Evolutionary conservation across 2,888 invertebrate genomes (phyloP).

Genomic region (Biston betularia): DNA sequence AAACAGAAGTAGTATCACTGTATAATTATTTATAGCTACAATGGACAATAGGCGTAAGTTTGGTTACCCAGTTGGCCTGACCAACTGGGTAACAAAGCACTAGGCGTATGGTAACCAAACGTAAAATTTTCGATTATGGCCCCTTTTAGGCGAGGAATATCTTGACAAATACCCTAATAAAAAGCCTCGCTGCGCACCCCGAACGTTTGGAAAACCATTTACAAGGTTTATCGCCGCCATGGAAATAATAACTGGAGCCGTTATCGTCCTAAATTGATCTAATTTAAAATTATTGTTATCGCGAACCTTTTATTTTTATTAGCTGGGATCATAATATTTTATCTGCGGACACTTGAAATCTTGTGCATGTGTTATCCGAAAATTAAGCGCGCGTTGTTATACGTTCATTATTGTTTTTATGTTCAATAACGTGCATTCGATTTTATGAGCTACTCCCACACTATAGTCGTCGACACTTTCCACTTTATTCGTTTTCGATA

Average conservation of each 20-base stretch:
- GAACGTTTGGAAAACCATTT: slow-evolving; percentile 84
- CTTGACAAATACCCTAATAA: slow-evolving; percentile 85
- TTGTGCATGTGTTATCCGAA: slow-evolving; percentile 54
- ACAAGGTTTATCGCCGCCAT: slow-evolving; percentile 84
- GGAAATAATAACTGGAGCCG: slow-evolving; percentile 84
- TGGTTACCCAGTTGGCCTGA: slow-evolving; percentile 57
- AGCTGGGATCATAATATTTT: slow-evolving; percentile 73
- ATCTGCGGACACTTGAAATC: slow-evolving; percentile 59
- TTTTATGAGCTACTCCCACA: slow-evolving; percentile 38
- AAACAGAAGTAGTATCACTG: too few species aligned
- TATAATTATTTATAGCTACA: too few species aligned
- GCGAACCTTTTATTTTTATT: slow-evolving; percentile 82
- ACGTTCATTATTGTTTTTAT: slow-evolving; percentile 46
- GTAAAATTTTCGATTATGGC: slow-evolving; percentile 81
- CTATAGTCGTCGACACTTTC: slow-evolving; percentile 40
- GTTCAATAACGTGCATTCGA: slow-evolving; percentile 42
- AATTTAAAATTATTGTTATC: slow-evolving; percentile 85
- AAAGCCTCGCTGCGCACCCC: slow-evolving; percentile 77
- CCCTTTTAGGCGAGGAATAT: slow-evolving; percentile 76
- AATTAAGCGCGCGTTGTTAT: slow-evolving; percentile 40
- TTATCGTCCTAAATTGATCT: slow-evolving; percentile 84
- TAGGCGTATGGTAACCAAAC: slow-evolving; percentile 77
- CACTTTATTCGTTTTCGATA: slow-evolving; percentile 46
- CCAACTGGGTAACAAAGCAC: too few species aligned
- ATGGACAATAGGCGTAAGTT: background rate